Evolutionary conservation across 2,113 vertebrate genomes (phyloP), one percentile per base, ranked within the genome.

Genomic region (Sula dactylatra): DNA sequence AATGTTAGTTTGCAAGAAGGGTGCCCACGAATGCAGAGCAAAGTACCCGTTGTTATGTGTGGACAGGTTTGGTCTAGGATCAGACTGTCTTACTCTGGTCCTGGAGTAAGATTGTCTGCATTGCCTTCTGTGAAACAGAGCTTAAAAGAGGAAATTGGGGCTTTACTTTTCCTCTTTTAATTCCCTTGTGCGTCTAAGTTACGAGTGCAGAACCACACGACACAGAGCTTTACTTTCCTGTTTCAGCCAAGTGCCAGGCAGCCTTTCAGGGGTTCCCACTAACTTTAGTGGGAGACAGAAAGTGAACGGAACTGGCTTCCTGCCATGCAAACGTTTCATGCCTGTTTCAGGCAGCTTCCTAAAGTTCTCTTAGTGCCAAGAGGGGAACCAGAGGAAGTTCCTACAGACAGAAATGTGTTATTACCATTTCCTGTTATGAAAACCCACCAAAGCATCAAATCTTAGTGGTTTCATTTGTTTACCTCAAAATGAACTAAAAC

Each of bases 371-470:
- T 27, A 27, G 56, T 86, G 94, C 90, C 92, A 95, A 78, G 77
- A 82, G 82, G 56, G 77, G 77, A 90, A 82, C 69, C 12, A 52
- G 72, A 81, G 87, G 92, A 96, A 96, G 94, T 93, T 95, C 91
- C 83, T 94, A 71, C 40, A 88, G 77, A 88, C 91, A 92, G 44
- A 94, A 93, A 84, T 40, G 67, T 86, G 62, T 82, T 93, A 82
- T 84, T 90, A 61, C 90, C 52, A 25, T 86, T 92, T 97, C 96
- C 94, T 96, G 90, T 92, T 92, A 88, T 16, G 67, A 95, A 93
- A 83, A 94, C n/a, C 67, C 59, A 64, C 71, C 38, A 58, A 27
- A 93, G 70, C 67, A 70, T 31, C 67, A 88, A 26, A 93, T 94
- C 55, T 88, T 90, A 24, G 72, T 55, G 54, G 38, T 90, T 95